phyloP scores from a whole-genome alignment of 2,888 invertebrate species.

The Rhagonycha fulva region DNA sequence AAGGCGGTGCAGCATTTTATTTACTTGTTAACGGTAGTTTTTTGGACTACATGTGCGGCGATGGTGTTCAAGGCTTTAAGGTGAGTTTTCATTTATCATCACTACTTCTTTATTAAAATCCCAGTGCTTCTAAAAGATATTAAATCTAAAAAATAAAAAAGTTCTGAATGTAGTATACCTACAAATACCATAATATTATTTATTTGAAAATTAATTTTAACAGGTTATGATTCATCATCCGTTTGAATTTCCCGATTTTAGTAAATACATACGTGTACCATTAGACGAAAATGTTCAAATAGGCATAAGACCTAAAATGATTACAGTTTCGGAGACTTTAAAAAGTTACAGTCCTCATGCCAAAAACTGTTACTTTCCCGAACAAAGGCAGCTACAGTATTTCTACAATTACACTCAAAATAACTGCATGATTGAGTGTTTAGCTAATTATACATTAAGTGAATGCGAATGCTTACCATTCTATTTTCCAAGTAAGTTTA shows the following conservation, averaged over 20 bases:
- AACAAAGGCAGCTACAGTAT: conserved; percentile 64
- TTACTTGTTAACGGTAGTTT: conserved; percentile 41
- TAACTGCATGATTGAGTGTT: conserved; percentile 73
- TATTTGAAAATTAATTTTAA: background rate
- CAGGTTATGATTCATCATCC: conserved; percentile 69
- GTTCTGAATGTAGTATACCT: no score
- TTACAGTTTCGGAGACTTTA: conserved; percentile 69
- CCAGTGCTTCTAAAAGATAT: no score
- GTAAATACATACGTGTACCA: conserved; percentile 71
- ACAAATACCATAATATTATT: no score
- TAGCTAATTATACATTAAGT: conserved; percentile 66
- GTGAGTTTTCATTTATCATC: background rate
- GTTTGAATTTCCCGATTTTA: conserved; percentile 67
- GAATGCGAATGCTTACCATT: conserved; percentile 57
- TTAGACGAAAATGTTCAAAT: conserved; percentile 69
- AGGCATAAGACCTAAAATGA: conserved; percentile 72
- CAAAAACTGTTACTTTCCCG: conserved; percentile 69
- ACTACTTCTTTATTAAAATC: background rate
- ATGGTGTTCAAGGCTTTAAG: conserved; percentile 11
- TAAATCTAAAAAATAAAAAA: no score
- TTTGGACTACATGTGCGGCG: conserved; percentile 1
- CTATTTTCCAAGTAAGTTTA: conserved; percentile 63
- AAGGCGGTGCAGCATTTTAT: conserved; percentile 56
- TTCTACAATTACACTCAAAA: conserved; percentile 71
- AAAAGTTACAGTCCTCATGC: conserved; percentile 64